These are phyloP conservation scores for Danio kyathit DNA, from an alignment of 2,797 vertebrate species.

Conservation along the genomic window DNA sequence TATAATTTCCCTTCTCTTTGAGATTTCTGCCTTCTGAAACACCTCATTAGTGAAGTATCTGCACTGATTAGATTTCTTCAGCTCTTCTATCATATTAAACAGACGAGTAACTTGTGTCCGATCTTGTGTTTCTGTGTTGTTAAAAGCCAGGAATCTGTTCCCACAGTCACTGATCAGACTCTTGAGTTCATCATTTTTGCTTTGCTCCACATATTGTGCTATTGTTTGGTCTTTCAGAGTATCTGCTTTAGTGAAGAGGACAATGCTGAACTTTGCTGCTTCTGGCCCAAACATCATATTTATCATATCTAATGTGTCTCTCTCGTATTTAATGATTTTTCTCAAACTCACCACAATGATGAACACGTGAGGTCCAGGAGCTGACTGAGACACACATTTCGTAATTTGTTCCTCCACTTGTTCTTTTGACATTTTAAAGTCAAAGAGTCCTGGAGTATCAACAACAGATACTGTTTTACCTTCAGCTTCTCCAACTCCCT, in stretches of 20 bases:
- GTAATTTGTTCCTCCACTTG: fast-evolving
- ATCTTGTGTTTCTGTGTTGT: not conserved
- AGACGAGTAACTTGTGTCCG: not conserved
- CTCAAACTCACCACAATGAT: not conserved
- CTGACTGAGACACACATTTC: not conserved
- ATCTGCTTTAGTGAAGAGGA: constrained; percentile 22
- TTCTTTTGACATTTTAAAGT: fast-evolving
- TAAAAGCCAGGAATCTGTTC: not conserved
- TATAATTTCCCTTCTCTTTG: not conserved
- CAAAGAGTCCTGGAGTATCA: constrained; percentile 14
- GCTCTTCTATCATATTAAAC: not conserved
- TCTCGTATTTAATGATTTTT: fast-evolving
- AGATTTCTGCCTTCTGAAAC: constrained; percentile 20
- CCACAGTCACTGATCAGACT: not conserved
- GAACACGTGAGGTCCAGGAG: not conserved
- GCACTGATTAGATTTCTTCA: not conserved
- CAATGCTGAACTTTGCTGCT: constrained; percentile 10
- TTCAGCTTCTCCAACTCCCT: not conserved
- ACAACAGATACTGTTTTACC: not conserved
- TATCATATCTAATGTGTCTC: not conserved
- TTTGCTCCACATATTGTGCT: not conserved
- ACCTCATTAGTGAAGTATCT: not conserved
- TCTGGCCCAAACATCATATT: not conserved
- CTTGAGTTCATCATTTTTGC: not conserved
- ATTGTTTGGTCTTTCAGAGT: fast-evolving